Evolutionary conservation across 2,888 invertebrate genomes (phyloP).

Genomic region (Cabera pusaria): DNA sequence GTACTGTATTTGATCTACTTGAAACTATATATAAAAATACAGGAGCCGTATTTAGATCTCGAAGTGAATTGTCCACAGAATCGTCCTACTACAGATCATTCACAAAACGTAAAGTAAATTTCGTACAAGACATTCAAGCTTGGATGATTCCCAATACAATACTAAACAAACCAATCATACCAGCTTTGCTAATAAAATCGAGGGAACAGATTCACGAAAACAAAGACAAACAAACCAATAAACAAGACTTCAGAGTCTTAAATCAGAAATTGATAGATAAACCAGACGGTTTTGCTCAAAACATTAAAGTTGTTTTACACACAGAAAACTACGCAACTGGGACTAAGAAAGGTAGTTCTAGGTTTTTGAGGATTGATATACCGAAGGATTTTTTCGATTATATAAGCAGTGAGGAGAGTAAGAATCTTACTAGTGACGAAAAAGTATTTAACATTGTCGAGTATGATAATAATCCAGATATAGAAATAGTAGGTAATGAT

Average conservation of each 20-base stretch:
- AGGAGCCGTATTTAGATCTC: slow-evolving; percentile 48
- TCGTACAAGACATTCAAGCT: slow-evolving; percentile 59
- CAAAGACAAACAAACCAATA: no score
- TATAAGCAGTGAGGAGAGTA: slow-evolving; percentile 43
- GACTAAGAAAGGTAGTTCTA: slow-evolving; percentile 53
- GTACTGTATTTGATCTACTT: slow-evolving; percentile 59
- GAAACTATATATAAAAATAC: slow-evolving; percentile 58
- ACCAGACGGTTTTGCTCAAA: slow-evolving; percentile 56
- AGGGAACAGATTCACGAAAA: no score
- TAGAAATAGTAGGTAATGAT: slow-evolving; percentile 31
- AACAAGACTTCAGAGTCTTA: slow-evolving; percentile 44
- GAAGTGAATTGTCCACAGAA: slow-evolving; percentile 51
- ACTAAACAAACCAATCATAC: slow-evolving; percentile 30
- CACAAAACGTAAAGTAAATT: slow-evolving; percentile 47
- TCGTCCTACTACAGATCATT: slow-evolving; percentile 43
- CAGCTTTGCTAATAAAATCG: no score
- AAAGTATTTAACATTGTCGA: slow-evolving; percentile 67
- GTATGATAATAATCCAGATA: slow-evolving; percentile 55
- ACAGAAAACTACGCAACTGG: slow-evolving; percentile 52
- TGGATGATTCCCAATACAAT: slow-evolving; percentile 66
- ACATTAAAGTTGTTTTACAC: slow-evolving; percentile 58
- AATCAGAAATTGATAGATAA: slow-evolving; percentile 58
- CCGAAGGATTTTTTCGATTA: slow-evolving; percentile 62
- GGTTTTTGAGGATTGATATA: slow-evolving; percentile 62
- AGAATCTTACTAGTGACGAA: slow-evolving; percentile 56